These are phyloP conservation scores for Pteruthius melanotis DNA, from an alignment of 2,113 vertebrate species.

Conservation along the genomic window DNA sequence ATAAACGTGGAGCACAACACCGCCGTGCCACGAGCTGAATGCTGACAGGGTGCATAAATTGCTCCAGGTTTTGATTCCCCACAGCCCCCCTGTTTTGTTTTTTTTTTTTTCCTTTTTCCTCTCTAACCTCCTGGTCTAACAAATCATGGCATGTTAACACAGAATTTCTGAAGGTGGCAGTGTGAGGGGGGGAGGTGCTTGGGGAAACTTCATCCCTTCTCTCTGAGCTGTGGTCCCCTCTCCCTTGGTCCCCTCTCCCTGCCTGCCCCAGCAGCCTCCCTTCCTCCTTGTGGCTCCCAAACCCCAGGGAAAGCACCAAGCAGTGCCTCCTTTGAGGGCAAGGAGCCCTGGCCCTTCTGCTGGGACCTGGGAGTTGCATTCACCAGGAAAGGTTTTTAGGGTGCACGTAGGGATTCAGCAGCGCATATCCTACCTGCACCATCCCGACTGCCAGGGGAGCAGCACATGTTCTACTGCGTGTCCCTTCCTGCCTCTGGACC, in stretches of 20 bases:
- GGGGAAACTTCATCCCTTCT: neutral
- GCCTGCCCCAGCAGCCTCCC: neutral
- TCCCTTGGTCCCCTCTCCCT: neutral
- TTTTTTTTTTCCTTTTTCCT: neutral
- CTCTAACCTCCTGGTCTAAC: neutral
- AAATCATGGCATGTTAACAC: neutral
- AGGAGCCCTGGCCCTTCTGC: neutral
- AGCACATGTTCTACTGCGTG: fast-evolving
- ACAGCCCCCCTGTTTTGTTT: neutral
- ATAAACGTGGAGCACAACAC: slow-evolving; percentile 40
- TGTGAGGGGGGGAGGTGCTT: neutral
- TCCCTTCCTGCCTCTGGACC: neutral
- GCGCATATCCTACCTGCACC: fast-evolving
- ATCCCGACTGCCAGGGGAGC: neutral
- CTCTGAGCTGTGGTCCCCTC: neutral
- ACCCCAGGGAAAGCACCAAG: no score
- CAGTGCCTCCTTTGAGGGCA: neutral
- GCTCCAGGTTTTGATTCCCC: slow-evolving; percentile 8
- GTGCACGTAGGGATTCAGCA: fast-evolving
- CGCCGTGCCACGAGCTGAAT: neutral
- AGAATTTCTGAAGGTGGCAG: neutral
- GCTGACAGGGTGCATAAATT: slow-evolving; percentile 41
- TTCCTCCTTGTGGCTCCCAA: neutral
- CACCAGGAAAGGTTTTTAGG: neutral
- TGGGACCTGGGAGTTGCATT: neutral